These are phyloP conservation scores for Alloscopus bannaensis DNA, from an alignment of 2,888 invertebrate species.

Conservation along the genomic window DNA sequence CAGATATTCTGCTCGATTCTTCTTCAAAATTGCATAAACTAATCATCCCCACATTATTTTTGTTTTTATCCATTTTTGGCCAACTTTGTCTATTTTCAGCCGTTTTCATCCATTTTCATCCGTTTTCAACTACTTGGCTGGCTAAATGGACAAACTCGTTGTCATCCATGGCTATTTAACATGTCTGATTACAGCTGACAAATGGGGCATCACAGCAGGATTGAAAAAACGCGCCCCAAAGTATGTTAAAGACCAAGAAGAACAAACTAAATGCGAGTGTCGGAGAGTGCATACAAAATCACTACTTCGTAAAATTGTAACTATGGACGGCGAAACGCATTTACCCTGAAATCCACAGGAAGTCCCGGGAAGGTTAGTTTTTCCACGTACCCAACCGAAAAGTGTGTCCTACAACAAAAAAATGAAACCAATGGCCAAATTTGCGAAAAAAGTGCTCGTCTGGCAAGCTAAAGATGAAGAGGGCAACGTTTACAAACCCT, in stretches of 20 bases:
- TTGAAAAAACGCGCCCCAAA: constrained; percentile 45
- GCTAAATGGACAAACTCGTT: too few relatives aligned
- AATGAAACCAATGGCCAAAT: constrained; percentile 39
- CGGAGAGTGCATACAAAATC: constrained; percentile 19
- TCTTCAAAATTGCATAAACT: too few relatives aligned
- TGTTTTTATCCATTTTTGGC: too few relatives aligned
- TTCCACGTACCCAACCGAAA: constrained; percentile 18
- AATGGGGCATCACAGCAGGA: constrained; percentile 39
- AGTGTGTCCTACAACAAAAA: constrained; percentile 21
- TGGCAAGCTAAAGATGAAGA: constrained; percentile 42
- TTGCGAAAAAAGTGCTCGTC: constrained; percentile 41
- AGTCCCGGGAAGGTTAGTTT: constrained; percentile 35
- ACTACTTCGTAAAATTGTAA: constrained; percentile 40
- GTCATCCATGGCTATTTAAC: too few relatives aligned
- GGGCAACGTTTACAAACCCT: constrained; percentile 52
- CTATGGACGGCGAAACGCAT: constrained; percentile 55
- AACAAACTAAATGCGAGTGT: constrained; percentile 26
- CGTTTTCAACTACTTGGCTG: too few relatives aligned
- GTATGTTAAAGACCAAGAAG: constrained; percentile 34
- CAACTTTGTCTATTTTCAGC: too few relatives aligned
- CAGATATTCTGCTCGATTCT: too few relatives aligned
- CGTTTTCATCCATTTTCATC: too few relatives aligned
- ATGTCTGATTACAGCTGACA: not conserved
- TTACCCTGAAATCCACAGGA: constrained; percentile 34
- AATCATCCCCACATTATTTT: too few relatives aligned